Evolutionary conservation across 2,797 vertebrate species (phyloP).

Genomic region (Microctenopoma stevenorrisi): DNA sequence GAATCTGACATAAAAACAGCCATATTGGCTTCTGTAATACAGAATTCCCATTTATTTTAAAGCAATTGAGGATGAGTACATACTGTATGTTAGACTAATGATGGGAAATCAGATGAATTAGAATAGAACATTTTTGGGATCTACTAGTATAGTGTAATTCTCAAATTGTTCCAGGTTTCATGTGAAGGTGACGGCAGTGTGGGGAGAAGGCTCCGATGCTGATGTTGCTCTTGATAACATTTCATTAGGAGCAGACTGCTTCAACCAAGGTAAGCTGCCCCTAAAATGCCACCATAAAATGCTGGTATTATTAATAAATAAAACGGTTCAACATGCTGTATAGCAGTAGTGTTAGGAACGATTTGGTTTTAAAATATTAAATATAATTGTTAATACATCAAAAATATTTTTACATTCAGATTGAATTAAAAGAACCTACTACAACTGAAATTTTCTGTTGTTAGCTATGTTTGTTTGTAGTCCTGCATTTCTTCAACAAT

Average conservation of each 20-base stretch:
- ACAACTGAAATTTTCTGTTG: not conserved
- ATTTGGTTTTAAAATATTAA: not conserved
- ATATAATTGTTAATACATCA: too few relatives aligned
- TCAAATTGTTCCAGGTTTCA: conserved; percentile 82
- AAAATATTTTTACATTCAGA: too few relatives aligned
- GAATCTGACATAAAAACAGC: too few relatives aligned
- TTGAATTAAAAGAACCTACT: not conserved
- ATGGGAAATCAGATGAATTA: not conserved
- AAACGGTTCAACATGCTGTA: not conserved
- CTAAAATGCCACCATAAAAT: not conserved
- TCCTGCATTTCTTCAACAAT: not conserved
- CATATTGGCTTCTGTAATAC: too few relatives aligned
- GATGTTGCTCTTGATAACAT: conserved; percentile 90
- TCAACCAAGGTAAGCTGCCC: conserved; percentile 78
- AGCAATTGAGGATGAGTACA: not conserved
- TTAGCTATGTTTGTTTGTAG: too few relatives aligned
- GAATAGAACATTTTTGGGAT: too few relatives aligned
- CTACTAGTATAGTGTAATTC: too few relatives aligned
- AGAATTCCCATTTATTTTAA: not conserved
- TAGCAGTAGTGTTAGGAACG: not conserved
- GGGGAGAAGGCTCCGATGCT: conserved; percentile 86
- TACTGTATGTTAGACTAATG: not conserved
- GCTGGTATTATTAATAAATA: not conserved
- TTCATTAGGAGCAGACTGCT: conserved; percentile 87
- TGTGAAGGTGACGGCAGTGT: conserved; percentile 84